Base-by-base conservation (phyloP, 2,888 invertebrate genomes). In the Siphlonurus alternatus region DNA sequence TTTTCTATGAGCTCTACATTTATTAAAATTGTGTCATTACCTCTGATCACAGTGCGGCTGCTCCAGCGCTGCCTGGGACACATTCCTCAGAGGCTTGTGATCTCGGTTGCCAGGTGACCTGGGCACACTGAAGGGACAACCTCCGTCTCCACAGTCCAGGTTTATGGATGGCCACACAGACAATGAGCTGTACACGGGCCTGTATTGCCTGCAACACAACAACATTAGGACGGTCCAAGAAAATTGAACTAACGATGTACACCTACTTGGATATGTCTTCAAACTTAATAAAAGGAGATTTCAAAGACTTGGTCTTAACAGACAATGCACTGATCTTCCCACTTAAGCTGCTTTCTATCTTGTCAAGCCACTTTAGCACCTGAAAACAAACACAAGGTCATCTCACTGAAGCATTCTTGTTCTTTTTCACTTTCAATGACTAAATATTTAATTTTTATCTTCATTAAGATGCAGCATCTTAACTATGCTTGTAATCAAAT, bases 241-340 rank as follows among this genome's bases (percentile, higher is more conserved):
- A 68, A 70, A 61, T 24, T n/a, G n/a, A 62, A 53, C 51, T 53
- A 19, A 53, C 5, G 2, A 53, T 62, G 38, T 62, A 65, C 72
- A 72, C 77, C 77, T 80, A 84, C 83, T 83, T 82, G 75, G 80
- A 80, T 75, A 81, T 79, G 73, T 83, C 81, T 73, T 88, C 87
- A 74, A 87, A 85, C 79, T 88, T 88, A 72, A 88, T 80, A 75
- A 80, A 87, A 70, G 84, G 81, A 72, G 83, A 82, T 76, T 81
- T 85, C 70, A 87, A 79, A 73, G 78, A 76, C 74, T 81, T 81
- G 70, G 81, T 77, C 76, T 81, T 82, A 22, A 51, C 38, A 15
- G 22, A 25, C 5, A 60, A 23, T 23, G 53, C 23, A 15, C 25
- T 59, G 24, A 53, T 25, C 25, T 60, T 62, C 15, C 15, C 22